Conservation (phyloP, 2,888 invertebrate genomes). For the Julus scandinavius region DNA sequence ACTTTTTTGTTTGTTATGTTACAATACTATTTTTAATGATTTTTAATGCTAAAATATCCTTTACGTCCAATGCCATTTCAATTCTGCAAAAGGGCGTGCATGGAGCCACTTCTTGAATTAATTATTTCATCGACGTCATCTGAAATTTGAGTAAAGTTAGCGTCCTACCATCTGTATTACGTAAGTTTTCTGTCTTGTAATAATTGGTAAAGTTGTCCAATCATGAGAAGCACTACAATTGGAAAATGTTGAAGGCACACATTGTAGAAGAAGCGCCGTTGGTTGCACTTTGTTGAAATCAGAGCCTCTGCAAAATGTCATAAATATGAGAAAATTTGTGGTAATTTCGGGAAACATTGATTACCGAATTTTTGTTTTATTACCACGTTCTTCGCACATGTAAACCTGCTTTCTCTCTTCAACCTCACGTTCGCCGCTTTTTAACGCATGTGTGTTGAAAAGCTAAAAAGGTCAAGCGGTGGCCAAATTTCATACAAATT, state of each 20-base stretch:
- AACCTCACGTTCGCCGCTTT: slow-evolving; percentile 30
- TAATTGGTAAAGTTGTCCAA: background rate
- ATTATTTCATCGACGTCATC: background rate
- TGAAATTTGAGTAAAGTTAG: too few species aligned
- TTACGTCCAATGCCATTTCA: background rate
- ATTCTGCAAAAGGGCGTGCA: background rate
- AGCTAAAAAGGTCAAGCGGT: slow-evolving; percentile 36
- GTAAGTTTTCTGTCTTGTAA: too few species aligned
- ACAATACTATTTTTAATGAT: background rate
- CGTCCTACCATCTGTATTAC: too few species aligned
- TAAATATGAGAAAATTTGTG: slow-evolving; percentile 6
- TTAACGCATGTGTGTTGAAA: slow-evolving; percentile 36
- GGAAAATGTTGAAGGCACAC: background rate
- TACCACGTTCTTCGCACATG: background rate
- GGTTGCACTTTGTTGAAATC: background rate
- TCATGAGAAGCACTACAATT: background rate
- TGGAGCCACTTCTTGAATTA: background rate
- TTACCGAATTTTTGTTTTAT: slow-evolving; percentile 34
- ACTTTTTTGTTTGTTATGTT: too few species aligned
- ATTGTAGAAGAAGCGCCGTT: background rate
- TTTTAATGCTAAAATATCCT: background rate
- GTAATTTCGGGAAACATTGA: slow-evolving; percentile 31
- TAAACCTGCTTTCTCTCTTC: slow-evolving; percentile 18
- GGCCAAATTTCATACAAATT: slow-evolving; percentile 13
- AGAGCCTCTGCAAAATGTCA: background rate